phyloP scores from a whole-genome alignment of 2,113 vertebrate species.

The Scopus umbretta region DNA sequence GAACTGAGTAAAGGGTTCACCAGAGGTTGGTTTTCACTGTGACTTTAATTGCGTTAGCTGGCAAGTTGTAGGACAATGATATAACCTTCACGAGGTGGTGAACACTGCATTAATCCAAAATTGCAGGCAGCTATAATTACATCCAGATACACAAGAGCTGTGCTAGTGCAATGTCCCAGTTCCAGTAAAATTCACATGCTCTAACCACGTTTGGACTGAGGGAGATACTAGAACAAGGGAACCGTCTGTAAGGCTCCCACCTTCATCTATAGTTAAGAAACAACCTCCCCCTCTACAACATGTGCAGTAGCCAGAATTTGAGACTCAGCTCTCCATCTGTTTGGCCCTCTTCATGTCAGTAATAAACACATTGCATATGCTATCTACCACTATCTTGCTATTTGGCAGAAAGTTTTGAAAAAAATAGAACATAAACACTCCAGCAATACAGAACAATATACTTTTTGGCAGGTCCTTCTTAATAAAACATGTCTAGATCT shows the following conservation, averaged over 20 bases:
- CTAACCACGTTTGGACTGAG: background rate
- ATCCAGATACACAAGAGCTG: background rate
- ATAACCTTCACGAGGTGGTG: background rate
- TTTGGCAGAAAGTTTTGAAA: background rate
- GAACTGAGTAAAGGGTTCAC: background rate
- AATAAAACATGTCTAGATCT: background rate
- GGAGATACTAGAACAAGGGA: background rate
- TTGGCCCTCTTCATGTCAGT: background rate
- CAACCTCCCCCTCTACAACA: background rate
- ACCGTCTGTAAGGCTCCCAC: background rate
- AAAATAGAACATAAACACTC: background rate
- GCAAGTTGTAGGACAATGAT: background rate
- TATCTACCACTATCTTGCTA: background rate
- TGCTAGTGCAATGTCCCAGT: background rate
- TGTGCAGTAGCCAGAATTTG: background rate
- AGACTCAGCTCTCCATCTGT: background rate
- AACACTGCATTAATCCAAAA: background rate
- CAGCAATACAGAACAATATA: background rate
- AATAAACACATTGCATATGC: background rate
- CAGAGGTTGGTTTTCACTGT: background rate
- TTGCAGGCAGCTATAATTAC: background rate
- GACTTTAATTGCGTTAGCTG: background rate
- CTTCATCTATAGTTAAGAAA: background rate
- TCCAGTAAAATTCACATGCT: background rate
- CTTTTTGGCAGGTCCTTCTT: background rate